Base-by-base conservation (phyloP, 2,113 vertebrate species). In the Leuciscus idus region DNA sequence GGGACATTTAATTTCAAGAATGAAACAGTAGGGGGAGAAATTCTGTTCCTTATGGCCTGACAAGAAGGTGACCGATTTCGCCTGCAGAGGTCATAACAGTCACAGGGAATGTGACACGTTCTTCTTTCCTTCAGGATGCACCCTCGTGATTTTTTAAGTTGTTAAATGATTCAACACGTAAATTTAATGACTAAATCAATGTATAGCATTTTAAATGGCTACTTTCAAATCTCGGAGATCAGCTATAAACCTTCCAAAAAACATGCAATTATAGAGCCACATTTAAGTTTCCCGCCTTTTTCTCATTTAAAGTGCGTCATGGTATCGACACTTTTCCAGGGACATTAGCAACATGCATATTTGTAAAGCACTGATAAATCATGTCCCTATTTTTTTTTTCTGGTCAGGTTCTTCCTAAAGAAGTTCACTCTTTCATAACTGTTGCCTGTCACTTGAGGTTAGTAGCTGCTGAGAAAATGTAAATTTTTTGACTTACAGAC, bases 401-500 rank as follows among this genome's bases (percentile, higher is more conserved):
- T 46, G 86, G n/a, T 85, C 61, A 50, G 73, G 43, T 77, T 61
- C 83, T 86, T 73, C 75, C 2, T 39, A 75, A 48, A 48, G 13
- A 48, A 19, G 39, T 81, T 26, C 83, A 83, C 76, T 80, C 66
- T 46, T 84, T 84, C 61, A 81, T 70, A 81, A 61, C 61, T 61
- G 19, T 83, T 36, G 26, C 78, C 73, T 55, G 57, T 84, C 87
- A 87, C 57, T 75, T 76, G 36, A 85, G 76, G 68, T 81, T 86
- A 78, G 85, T 89, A 87, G 85, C 83, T 90, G 79, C 87, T 85
- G 84, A 86, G 70, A 57, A 21, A 21, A 84, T 84, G 76, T 88
- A 85, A 17, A 28, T 82, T 79, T 86, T 89, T 90, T 85, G 81
- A 84, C 80, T 82, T 87, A 85, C 80, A 83, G 77, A 90, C 83